These are phyloP conservation scores for Lophius piscatorius DNA, from an alignment of 2,113 vertebrate genomes.

Conservation along the genomic window DNA sequence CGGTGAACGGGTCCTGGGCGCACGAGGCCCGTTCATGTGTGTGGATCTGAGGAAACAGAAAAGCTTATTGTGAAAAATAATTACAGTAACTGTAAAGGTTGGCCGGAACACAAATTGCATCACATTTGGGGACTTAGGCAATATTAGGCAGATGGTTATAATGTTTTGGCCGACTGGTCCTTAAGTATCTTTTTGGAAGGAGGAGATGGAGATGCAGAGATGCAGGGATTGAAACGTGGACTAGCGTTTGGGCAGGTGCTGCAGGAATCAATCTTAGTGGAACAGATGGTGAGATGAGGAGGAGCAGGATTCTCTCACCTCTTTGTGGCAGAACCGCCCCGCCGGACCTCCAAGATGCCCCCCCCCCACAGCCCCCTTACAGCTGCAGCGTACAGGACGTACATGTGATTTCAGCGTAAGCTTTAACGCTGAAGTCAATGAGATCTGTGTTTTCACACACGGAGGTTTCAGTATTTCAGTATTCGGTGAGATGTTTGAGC, in stretches of 20 bases:
- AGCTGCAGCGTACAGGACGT: constrained; percentile 16
- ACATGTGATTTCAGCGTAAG: constrained; percentile 11
- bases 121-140: too few species aligned
- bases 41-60: too few species aligned
- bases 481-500: constrained; percentile 13
- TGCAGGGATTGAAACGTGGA: constrained; percentile 60
- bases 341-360: constrained; percentile 39
- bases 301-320: constrained; percentile 49
- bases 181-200: background rate
- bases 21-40: too few species aligned
- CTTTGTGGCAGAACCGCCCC: constrained; percentile 31
- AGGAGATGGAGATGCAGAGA: constrained; percentile 5
- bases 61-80: too few species aligned
- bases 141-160: too few species aligned
- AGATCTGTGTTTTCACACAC: constrained; percentile 18
- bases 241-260: constrained; percentile 56
- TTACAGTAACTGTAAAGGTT: too few species aligned
- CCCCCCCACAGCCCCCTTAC: constrained; percentile 50
- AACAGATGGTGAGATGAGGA: constrained; percentile 61
- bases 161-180: too few species aligned
- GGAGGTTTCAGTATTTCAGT: constrained; percentile 3
- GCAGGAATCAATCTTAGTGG: constrained; percentile 57
- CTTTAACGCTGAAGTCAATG: constrained; percentile 15
- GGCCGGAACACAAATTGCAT: too few species aligned
- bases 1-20: too few species aligned